These are phyloP conservation scores for Lophotriccus pileatus DNA, from an alignment of 2,797 vertebrate species.

Conservation along the genomic window DNA sequence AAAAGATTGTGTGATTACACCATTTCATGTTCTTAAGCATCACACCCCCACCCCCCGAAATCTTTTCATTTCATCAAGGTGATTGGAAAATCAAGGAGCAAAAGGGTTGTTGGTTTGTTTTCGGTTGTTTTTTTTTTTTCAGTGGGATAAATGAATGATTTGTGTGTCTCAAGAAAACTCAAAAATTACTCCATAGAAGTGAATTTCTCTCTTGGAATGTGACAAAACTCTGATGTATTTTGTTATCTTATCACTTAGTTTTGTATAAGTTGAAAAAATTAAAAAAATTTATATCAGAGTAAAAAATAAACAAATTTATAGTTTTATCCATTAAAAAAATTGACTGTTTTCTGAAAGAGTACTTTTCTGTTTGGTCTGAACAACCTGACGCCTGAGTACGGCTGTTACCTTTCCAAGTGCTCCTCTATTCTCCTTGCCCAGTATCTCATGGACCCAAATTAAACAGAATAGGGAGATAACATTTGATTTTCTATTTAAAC, in stretches of 20 bases:
- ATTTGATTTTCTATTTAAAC: background rate
- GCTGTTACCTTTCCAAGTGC: background rate
- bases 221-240: background rate
- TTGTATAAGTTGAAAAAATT: background rate
- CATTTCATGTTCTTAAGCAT: background rate
- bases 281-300: background rate
- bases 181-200: background rate
- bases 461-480: background rate
- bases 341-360: background rate
- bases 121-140: too few relatives aligned
- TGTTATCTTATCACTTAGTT: background rate
- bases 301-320: background rate
- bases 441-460: background rate
- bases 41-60: rapidly evolving
- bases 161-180: background rate
- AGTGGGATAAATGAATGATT: background rate
- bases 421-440: background rate
- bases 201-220: background rate
- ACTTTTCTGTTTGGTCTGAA: background rate
- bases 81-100: background rate
- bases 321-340: background rate
- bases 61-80: background rate
- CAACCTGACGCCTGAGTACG: background rate
- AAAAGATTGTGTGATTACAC: background rate
- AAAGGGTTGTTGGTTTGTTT: background rate